A percentile compares a stretch with the other conserved stretches of the same genome.
Evolutionary conservation across 2,113 vertebrate species (phyloP).

Genomic region (Cottus gobio): DNA sequence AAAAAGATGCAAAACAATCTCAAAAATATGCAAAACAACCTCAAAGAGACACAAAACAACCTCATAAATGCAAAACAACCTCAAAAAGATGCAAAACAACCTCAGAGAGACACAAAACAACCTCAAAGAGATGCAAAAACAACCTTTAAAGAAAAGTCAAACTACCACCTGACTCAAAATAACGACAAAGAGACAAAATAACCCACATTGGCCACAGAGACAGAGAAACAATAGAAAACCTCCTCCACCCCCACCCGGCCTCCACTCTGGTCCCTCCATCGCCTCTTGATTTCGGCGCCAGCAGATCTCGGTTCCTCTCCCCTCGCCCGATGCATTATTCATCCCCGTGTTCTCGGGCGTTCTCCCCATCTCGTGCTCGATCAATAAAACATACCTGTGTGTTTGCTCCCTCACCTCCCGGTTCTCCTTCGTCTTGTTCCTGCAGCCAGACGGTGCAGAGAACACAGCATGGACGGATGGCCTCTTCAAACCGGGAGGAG

Average conservation of each 20-base stretch:
- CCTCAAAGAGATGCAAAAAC: no score
- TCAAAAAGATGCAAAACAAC: not conserved
- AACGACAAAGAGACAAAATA: no score
- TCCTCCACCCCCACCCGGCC: no score
- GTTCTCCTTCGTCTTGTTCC: constrained; percentile 37
- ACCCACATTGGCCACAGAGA: no score
- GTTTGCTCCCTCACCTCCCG: constrained; percentile 63
- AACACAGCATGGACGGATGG: constrained; percentile 57
- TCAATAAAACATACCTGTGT: constrained; percentile 82
- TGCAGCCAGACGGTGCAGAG: constrained; percentile 44
- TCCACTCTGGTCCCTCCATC: constrained; percentile 23
- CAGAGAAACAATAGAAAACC: no score
- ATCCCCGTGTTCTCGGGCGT: constrained; percentile 68
- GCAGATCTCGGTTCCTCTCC: constrained; percentile 47
- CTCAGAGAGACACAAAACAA: not conserved
- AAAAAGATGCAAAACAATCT: not conserved
- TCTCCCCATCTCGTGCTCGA: constrained; percentile 69
- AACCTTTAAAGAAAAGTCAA: no score
- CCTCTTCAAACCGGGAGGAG: constrained; percentile 45
- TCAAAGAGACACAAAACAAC: not conserved
- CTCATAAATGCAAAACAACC: no score
- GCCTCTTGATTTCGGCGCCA: constrained; percentile 21
- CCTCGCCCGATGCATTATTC: constrained; percentile 73
- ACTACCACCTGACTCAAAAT: no score
- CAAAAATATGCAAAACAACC: not conserved